Base-by-base conservation (phyloP, 2,888 invertebrate genomes). In the Chrysolina americana region DNA sequence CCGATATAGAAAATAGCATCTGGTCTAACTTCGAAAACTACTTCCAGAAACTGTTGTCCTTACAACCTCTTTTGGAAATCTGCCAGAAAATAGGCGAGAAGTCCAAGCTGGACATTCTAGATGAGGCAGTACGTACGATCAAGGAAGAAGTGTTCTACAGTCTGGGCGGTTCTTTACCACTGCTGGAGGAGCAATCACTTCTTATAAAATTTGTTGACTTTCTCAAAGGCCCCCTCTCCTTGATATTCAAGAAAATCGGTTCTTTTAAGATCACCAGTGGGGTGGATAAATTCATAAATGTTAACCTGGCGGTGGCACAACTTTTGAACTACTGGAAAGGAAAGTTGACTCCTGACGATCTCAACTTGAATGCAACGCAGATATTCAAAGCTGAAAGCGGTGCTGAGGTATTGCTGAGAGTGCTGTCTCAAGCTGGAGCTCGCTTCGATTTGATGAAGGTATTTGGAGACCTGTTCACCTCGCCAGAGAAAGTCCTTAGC, bases 351-450 rank as follows among this genome's bases (percentile, higher is more conserved):
- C 11, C 68, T 2, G n/a, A 48, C 2, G 63, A 74, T 15, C 2
- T 74, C 9, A 41, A 48, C 10, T 11, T 71, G 6, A 62, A 72
- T 47, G 50, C 65, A 9, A 56, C 11, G 11, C 17, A 11, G 28
- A 23, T 78, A 15, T 76, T 71, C 41, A 47, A 10, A 1, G 70
- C 72, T 6, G 63, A 36, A 21, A 68, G 65, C 41, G 75, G 76
- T n/a, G 53, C 71, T 9, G 73, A 76, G 47, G 64, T 41, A 5
- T 56, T 78, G 9, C 15, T 74, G 1, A 74, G 69, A 6, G 6
- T 78, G 0, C 68, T 78, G 5, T 17, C 71, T 0, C 71, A 76
- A 21, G 15, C 71, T 10, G 78, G 70, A 9, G 62, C 41, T 8
- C 69, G 63, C 8, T 21, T 36, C 1, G 68, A 76, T 44, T 21